Evolutionary conservation across 1,140 invertebrate genomes (phyloP).

Genomic region (Brachionus calyciflorus): DNA sequence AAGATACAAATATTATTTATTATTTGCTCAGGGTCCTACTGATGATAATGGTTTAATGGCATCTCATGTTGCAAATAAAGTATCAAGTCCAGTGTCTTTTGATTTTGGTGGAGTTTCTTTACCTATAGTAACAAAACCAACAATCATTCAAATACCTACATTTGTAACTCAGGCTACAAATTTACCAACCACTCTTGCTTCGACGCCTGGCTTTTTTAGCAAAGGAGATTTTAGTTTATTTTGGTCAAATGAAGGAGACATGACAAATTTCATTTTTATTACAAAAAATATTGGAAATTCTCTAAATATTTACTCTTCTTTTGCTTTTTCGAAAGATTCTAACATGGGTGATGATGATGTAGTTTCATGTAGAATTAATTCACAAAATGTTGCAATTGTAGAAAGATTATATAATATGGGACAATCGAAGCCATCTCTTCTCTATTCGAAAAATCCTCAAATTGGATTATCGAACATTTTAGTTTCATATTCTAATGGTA

Average conservation of each 20-base stretch:
- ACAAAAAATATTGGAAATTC: not conserved
- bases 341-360: slow-evolving; percentile 37
- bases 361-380: not conserved
- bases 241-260: not conserved
- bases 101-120: no score
- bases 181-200: not conserved
- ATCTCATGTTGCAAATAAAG: not conserved
- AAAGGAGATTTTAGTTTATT: not conserved
- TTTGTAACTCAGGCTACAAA: not conserved
- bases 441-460: not conserved
- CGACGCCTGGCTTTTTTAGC: not conserved
- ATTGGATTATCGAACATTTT: slow-evolving; percentile 1
- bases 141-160: not conserved
- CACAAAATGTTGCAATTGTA: not conserved
- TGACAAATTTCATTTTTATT: not conserved
- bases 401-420: slow-evolving; percentile 3
- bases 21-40: not conserved
- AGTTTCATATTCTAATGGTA: not conserved
- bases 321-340: slow-evolving; percentile 25
- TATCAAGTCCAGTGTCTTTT: not conserved
- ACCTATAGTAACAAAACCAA: no score
- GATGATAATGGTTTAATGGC: not conserved
- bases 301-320: not conserved
- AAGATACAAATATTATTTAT: not conserved
- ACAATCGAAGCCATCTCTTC: not conserved